Conservation (phyloP, 2,797 vertebrate species). For the Callimico goeldii region DNA sequence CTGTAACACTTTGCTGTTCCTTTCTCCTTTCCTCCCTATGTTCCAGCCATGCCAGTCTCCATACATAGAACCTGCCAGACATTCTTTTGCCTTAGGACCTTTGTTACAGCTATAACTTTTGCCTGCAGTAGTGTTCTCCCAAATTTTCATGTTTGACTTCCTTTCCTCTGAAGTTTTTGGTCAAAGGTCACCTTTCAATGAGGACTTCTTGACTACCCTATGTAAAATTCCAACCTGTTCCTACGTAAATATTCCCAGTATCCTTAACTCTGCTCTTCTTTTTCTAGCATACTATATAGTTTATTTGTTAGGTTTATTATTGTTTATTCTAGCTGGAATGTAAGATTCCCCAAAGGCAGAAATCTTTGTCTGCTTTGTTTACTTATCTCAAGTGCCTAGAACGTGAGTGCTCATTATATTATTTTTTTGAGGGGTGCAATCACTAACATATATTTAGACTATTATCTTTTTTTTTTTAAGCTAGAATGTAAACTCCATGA, state of each 20-base stretch:
- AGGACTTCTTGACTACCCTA: neutral
- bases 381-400: neutral
- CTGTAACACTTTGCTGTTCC: neutral
- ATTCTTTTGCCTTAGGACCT: neutral
- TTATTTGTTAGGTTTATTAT: slow-evolving; percentile 17
- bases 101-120: neutral
- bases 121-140: neutral
- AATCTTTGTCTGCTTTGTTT: neutral
- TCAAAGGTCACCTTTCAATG: neutral
- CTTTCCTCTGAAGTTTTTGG: neutral
- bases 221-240: neutral
- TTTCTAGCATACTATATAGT: neutral
- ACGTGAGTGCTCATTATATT: neutral
- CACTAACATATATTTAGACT: neutral
- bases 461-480: neutral
- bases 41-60: neutral
- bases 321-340: neutral
- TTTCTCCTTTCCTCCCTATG: neutral
- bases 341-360: neutral
- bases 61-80: neutral
- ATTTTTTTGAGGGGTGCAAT: neutral
- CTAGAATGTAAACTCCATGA: neutral
- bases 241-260: neutral
- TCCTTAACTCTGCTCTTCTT: neutral
- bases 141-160: neutral